Conservation (phyloP, 2,113 vertebrate genomes). For the Polypterus senegalus region DNA sequence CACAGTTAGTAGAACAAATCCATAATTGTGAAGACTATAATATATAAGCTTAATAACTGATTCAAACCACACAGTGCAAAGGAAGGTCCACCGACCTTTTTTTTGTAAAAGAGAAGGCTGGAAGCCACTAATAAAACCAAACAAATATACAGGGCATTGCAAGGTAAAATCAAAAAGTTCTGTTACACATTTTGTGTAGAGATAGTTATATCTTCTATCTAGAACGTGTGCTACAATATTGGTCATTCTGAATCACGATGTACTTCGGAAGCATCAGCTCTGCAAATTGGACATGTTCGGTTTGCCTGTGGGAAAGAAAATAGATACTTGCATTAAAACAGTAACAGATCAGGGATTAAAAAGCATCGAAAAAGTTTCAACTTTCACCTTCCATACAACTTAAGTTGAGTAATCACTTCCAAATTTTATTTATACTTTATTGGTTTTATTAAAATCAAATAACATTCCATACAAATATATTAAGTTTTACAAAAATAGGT, state of each 20-base stretch:
- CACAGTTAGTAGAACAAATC: conserved; percentile 68
- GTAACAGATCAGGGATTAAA: too few species aligned
- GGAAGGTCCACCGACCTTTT: conserved; percentile 56
- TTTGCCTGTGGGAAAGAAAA: conserved; percentile 63
- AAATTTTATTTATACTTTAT: too few species aligned
- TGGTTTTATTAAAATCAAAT: too few species aligned
- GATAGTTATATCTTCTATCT: conserved; percentile 36
- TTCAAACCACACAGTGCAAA: conserved; percentile 78
- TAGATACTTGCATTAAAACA: not conserved
- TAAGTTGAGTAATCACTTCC: too few species aligned
- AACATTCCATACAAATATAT: too few species aligned
- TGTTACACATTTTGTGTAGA: conserved; percentile 49
- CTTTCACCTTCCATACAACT: too few species aligned
- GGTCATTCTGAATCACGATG: conserved; percentile 94
- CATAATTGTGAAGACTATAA: conserved; percentile 59
- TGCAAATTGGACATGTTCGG: conserved; percentile 92
- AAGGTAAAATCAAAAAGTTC: conserved; percentile 52
- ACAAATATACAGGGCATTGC: conserved; percentile 19
- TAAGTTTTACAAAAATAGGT: too few species aligned
- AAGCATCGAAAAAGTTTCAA: too few species aligned
- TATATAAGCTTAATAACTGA: conserved; percentile 60
- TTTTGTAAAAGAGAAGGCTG: conserved; percentile 63
- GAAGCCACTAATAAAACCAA: conserved; percentile 40
- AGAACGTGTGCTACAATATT: conserved; percentile 43
- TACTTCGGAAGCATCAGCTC: conserved; percentile 92